phyloP scores from a whole-genome alignment of 2,113 vertebrate species.

The Lampris incognitus region DNA sequence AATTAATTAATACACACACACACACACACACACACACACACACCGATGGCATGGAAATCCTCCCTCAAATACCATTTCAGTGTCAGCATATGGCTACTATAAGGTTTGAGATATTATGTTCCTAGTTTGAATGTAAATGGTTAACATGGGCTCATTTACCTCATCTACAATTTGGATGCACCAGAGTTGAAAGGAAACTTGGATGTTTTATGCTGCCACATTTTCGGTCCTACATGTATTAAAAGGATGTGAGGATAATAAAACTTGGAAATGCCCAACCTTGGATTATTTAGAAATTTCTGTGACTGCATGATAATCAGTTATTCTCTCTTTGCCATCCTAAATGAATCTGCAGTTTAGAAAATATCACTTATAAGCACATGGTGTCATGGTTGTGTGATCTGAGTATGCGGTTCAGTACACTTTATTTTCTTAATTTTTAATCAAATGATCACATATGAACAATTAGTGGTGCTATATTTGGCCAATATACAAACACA shows the following conservation, averaged over 20 bases:
- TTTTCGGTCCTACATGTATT: conserved; percentile 9
- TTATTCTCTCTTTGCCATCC: not conserved
- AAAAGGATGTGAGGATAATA: conserved; percentile 12
- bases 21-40: no score
- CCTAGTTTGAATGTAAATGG: not conserved
- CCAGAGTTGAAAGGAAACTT: not conserved
- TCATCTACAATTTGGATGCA: not conserved
- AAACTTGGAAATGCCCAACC: not conserved
- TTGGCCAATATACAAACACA: no score
- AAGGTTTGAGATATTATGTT: not conserved
- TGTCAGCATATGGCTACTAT: not conserved
- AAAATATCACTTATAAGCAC: not conserved
- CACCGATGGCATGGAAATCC: no score
- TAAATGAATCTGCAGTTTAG: not conserved
- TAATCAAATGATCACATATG: no score
- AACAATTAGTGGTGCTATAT: no score
- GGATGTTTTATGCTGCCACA: not conserved
- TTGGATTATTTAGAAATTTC: no score
- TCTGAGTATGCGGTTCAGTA: not conserved
- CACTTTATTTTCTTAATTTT: no score
- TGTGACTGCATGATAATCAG: not conserved
- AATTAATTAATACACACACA: no score
- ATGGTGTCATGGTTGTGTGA: not conserved
- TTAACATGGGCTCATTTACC: not conserved
- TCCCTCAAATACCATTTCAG: not conserved